Conservation (phyloP, 2,113 vertebrate species). For the Hassar affinis region DNA sequence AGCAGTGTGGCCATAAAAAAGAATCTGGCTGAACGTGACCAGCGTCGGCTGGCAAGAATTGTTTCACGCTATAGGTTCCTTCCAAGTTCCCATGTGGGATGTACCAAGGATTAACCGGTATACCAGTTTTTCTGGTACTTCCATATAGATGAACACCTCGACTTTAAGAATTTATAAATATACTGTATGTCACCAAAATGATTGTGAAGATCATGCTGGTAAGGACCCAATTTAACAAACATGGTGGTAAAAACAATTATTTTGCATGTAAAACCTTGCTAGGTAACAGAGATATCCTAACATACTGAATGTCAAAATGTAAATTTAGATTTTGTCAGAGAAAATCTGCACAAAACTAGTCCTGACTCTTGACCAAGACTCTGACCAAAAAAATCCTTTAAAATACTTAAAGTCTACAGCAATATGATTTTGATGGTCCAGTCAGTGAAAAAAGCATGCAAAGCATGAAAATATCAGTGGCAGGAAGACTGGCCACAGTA, state of each 20-base stretch:
- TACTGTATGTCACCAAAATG: not conserved
- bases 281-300: not conserved
- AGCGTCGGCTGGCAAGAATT: too few relatives aligned
- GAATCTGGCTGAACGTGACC: too few relatives aligned
- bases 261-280: not conserved
- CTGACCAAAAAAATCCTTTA: conserved; percentile 28
- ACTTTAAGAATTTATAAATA: not conserved
- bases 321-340: not conserved
- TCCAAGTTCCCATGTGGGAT: too few relatives aligned
- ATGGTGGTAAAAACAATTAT: not conserved
- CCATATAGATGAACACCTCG: not conserved
- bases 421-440: conserved; percentile 16
- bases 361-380: not conserved
- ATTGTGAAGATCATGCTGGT: not conserved
- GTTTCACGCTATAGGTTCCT: too few relatives aligned
- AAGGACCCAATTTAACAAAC: not conserved
- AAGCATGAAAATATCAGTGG: not conserved
- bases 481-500: conserved; percentile 12
- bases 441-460: not conserved
- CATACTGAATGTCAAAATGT: not conserved
- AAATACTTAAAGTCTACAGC: conserved; percentile 24
- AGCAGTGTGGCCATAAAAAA: too few relatives aligned
- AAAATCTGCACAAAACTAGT: not conserved
- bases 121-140: not conserved
- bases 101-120: too few relatives aligned